Conservation (phyloP, 2,888 invertebrate species). For the Sclerodermus sp. region DNA sequence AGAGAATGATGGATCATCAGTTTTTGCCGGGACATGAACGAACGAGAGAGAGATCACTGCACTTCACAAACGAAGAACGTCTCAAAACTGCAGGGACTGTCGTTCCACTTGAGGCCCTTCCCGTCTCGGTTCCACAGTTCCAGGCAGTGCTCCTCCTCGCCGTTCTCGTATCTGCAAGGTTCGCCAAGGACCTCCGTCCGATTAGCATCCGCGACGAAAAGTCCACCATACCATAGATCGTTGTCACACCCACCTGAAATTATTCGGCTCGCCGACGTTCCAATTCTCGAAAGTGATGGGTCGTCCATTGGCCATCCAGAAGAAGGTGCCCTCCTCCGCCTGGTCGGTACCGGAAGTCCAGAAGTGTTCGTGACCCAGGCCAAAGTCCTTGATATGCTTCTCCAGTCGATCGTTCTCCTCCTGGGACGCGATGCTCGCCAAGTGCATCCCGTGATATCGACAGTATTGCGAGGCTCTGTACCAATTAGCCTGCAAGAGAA, state of each 20-base stretch:
- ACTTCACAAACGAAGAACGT: slow-evolving; percentile 92
- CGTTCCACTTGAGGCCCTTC: slow-evolving; percentile 91
- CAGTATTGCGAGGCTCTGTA: slow-evolving; percentile 90
- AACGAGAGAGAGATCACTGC: slow-evolving; percentile 50
- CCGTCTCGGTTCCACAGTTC: slow-evolving; percentile 91
- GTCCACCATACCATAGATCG: not conserved
- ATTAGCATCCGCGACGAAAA: no score
- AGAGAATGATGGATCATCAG: no score
- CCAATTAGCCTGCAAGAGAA: slow-evolving; percentile 81
- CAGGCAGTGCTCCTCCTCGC: slow-evolving; percentile 89
- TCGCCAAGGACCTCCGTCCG: not conserved
- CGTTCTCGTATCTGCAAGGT: slow-evolving; percentile 76
- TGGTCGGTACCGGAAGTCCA: slow-evolving; percentile 92
- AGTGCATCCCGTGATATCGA: slow-evolving; percentile 90
- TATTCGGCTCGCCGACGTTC: slow-evolving; percentile 93
- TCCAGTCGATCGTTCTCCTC: slow-evolving; percentile 89
- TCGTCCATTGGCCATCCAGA: slow-evolving; percentile 90
- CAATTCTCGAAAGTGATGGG: slow-evolving; percentile 90
- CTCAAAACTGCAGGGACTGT: slow-evolving; percentile 90
- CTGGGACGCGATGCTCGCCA: slow-evolving; percentile 86
- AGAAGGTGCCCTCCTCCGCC: slow-evolving; percentile 88
- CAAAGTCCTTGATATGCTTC: slow-evolving; percentile 87
- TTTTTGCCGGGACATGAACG: no score
- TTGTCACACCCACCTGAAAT: slow-evolving; percentile 64
- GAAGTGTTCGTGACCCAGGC: slow-evolving; percentile 87